Evolutionary conservation across 2,113 vertebrate genomes (phyloP), one percentile per base, ranked within the genome.

Genomic region (Tetrax tetrax): DNA sequence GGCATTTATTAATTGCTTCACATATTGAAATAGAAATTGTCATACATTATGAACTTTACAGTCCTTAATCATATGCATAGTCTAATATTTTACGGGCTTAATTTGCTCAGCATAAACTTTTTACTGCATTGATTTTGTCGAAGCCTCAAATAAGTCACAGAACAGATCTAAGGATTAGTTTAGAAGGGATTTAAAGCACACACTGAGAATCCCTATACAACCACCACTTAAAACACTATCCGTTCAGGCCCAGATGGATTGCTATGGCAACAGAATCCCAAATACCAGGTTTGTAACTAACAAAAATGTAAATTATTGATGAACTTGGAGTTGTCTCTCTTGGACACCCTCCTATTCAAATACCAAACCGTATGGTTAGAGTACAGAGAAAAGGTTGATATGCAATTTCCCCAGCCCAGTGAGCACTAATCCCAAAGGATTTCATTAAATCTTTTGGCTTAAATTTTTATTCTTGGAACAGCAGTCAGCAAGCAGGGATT

Each of bases 371-470:
- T 91, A 93, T 54, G 72, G 81, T 94, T 89, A 93, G 74, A 93
- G 59, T 75, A 96, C 37, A 96, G 87, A 91, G 83, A 91, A 82
- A 90, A 96, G 91, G 75, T 79, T 97, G 91, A 96, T 94, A 88
- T 68, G 76, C 95, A 94, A 95, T 97, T 97, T 97, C 82, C 86
- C 96, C 82, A 90, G 72, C 79, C 89, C 71, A 97, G 80, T 72
- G 68, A 97, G 94, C 89, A 82, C 72, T 98, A 98, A 98, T 97
- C 97, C 95, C 94, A 78, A 96, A 59, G 94, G 96, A 97, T 97
- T 98, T 98, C 91, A 92, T 97, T 97, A 97, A 97, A 92, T 96
- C 93, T 97, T 97, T 93, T 96, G 94, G 94, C 94, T 98, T 97
- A 97, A 97, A 96, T 96, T 97, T 80, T 97, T 97, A 97, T 97